phyloP scores from a whole-genome alignment of 1,140 invertebrate genomes.

The Bombus fervidus region DNA sequence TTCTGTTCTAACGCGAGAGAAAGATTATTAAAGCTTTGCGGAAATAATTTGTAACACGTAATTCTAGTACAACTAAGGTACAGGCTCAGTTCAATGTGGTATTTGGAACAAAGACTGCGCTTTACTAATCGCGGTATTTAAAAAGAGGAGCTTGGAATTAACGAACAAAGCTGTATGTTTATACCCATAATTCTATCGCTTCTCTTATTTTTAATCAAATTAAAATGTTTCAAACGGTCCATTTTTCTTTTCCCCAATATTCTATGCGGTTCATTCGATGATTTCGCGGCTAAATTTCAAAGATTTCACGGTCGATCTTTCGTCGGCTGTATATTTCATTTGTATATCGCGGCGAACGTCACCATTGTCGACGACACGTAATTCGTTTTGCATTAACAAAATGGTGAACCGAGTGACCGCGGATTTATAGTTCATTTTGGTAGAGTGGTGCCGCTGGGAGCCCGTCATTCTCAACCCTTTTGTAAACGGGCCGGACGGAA shows the following conservation, averaged over 20 bases:
- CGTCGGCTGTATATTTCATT: not conserved
- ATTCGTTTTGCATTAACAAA: slow-evolving; percentile 66
- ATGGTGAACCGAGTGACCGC: slow-evolving; percentile 37
- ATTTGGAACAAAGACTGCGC: not conserved
- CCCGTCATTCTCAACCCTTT: not conserved
- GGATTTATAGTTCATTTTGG: slow-evolving; percentile 63
- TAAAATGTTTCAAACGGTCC: not conserved
- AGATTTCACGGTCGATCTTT: not conserved
- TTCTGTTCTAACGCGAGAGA: too few relatives aligned
- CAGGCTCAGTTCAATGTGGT: not conserved
- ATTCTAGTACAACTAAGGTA: not conserved
- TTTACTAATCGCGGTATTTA: too few relatives aligned
- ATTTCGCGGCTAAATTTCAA: not conserved
- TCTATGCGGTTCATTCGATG: not conserved
- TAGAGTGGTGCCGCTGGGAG: slow-evolving; percentile 39
- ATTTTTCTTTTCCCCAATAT: not conserved
- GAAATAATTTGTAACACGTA: not conserved
- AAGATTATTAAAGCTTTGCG: not conserved
- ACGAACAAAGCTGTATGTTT: too few relatives aligned
- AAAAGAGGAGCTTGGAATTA: not conserved
- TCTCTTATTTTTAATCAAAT: not conserved
- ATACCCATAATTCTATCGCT: not conserved
- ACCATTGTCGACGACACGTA: slow-evolving; percentile 34
- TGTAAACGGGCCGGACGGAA: not conserved
- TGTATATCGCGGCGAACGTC: not conserved